Evolutionary conservation across 2,113 vertebrate genomes (phyloP).

Genomic region (Dryoscopus gambensis): DNA sequence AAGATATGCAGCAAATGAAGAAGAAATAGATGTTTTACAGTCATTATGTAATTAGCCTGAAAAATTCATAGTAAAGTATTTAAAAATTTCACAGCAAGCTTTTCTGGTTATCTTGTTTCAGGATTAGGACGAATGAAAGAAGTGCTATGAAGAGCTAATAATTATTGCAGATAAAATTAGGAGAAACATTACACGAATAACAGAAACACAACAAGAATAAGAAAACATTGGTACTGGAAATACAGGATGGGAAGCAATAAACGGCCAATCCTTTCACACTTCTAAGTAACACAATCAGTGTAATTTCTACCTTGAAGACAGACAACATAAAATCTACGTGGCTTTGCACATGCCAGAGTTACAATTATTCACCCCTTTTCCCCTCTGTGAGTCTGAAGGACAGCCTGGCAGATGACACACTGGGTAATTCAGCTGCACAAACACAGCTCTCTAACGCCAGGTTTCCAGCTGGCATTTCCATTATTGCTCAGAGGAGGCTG

Average conservation of each 20-base stretch:
- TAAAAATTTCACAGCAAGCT: neutral
- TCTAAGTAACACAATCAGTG: neutral
- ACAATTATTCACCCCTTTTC: neutral
- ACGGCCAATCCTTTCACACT: neutral
- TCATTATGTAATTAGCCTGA: neutral
- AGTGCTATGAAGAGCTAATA: neutral
- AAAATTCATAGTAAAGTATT: neutral
- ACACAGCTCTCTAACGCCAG: neutral
- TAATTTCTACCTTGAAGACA: neutral
- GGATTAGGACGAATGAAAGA: neutral
- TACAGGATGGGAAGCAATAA: neutral
- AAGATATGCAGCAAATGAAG: neutral
- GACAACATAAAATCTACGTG: neutral
- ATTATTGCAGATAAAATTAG: neutral
- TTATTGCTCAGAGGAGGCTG: neutral
- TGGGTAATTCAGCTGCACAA: neutral
- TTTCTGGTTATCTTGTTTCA: neutral
- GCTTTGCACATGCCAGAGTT: neutral
- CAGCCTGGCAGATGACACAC: neutral
- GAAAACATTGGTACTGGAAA: neutral
- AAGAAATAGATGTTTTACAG: neutral
- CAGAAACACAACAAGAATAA: neutral
- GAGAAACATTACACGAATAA: neutral
- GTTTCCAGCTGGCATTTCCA: slow-evolving; percentile 5
- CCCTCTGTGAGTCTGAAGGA: neutral